A percentile compares a stretch with the other conserved stretches of the same genome.
These are phyloP conservation scores for Himalopsyche phryganea DNA, from an alignment of 1,140 invertebrate genomes.

Conservation along the genomic window DNA sequence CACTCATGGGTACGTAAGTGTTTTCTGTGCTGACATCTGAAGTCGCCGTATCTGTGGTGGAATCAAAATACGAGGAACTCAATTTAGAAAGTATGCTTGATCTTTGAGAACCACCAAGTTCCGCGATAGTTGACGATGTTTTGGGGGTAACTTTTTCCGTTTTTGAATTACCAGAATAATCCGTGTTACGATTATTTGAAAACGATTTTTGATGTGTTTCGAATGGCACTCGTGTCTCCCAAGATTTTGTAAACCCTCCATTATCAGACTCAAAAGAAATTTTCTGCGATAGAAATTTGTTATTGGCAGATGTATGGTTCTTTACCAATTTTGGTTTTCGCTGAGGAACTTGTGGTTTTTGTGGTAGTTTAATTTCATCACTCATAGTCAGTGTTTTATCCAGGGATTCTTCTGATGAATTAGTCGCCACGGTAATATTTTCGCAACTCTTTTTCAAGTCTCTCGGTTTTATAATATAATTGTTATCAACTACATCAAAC, in stretches of 20 bases:
- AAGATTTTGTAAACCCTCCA: no score
- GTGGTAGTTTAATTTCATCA: neutral
- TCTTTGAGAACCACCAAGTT: neutral
- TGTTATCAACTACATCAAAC: neutral
- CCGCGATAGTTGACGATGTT: no score
- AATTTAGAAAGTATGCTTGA: conserved; percentile 6
- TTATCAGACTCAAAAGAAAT: no score
- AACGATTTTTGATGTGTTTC: no score
- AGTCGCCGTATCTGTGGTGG: neutral
- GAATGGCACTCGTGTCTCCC: no score
- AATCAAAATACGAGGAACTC: neutral
- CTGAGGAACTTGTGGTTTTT: neutral
- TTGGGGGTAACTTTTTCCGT: no score
- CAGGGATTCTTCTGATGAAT: conserved; percentile 11
- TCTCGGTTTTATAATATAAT: neutral
- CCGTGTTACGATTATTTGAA: no score
- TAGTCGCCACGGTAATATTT: neutral
- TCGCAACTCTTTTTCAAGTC: neutral
- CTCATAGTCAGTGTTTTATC: conserved; percentile 3
- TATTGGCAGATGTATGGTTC: no score
- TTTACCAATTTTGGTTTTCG: neutral
- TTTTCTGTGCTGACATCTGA: conserved; percentile 1
- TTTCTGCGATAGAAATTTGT: no score
- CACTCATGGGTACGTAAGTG: conserved; percentile 24
- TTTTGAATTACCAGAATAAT: no score